A percentile compares a stretch with the other conserved stretches of the same genome.
These are phyloP conservation scores for Gorsachius goisagi DNA, from an alignment of 2,113 vertebrate species.

Conservation along the genomic window DNA sequence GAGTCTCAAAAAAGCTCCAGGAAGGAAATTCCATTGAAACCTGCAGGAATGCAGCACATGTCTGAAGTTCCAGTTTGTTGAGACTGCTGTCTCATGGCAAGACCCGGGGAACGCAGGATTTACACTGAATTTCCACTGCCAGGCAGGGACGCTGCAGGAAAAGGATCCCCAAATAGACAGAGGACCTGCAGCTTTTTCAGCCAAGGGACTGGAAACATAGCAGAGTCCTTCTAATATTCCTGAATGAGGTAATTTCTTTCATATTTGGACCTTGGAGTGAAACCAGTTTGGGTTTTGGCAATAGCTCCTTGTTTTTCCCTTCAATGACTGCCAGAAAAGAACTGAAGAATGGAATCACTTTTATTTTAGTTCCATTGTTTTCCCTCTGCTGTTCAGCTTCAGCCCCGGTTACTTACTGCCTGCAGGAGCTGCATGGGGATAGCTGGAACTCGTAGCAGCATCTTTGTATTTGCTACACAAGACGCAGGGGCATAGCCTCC, in stretches of 20 bases:
- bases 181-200: background rate
- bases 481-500: background rate
- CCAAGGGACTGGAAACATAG: background rate
- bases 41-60: background rate
- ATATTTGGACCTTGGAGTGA: background rate
- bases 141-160: background rate
- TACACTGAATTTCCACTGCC: background rate
- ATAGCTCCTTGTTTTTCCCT: slow-evolving; percentile 23
- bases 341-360: background rate
- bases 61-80: background rate
- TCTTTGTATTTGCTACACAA: background rate
- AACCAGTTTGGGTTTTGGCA: slow-evolving; percentile 41
- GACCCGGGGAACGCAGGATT: background rate
- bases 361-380: slow-evolving; percentile 13
- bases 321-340: slow-evolving; percentile 2
- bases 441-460: background rate
- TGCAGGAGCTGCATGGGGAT: background rate
- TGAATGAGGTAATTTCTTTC: background rate
- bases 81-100: background rate
- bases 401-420: background rate
- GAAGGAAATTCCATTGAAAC: background rate
- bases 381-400: background rate
- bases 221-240: background rate
- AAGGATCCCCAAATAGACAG: background rate
- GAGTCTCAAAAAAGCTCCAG: background rate